These are phyloP conservation scores for Caenorhabditis brenneri DNA, from an alignment of 1,140 invertebrate genomes.

Conservation along the genomic window DNA sequence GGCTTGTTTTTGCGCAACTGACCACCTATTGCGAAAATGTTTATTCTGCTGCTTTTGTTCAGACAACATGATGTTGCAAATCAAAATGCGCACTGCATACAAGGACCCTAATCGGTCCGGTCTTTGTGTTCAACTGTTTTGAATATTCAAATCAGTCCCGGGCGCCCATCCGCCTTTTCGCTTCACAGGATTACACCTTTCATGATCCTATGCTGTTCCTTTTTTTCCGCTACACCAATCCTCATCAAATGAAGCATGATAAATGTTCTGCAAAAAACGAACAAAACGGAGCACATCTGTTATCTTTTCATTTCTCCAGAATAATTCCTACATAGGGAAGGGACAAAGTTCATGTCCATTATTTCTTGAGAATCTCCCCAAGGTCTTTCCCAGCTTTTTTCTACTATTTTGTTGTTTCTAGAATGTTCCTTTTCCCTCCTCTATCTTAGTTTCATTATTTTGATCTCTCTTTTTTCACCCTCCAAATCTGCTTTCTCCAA, in stretches of 20 bases:
- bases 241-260: background rate
- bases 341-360: background rate
- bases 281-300: background rate
- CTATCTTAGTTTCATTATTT: background rate
- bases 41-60: conserved; percentile 42
- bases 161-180: background rate
- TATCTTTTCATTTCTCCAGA: background rate
- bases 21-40: conserved; percentile 38
- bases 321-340: no score
- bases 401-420: background rate
- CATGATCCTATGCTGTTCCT: background rate
- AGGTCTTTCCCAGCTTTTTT: background rate
- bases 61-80: conserved; percentile 34
- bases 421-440: background rate
- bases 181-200: background rate
- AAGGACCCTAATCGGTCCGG: conserved; percentile 17
- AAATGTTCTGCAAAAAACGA: background rate
- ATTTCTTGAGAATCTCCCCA: background rate
- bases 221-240: conserved; percentile 12
- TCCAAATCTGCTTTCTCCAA: background rate
- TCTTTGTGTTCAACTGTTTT: conserved; percentile 30
- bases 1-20: conserved; percentile 36
- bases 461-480: background rate
- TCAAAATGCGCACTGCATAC: conserved; percentile 26
- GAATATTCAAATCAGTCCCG: conserved; percentile 32